phyloP scores from a whole-genome alignment of 2,888 invertebrate species.

The Petrophora chlorosata region DNA sequence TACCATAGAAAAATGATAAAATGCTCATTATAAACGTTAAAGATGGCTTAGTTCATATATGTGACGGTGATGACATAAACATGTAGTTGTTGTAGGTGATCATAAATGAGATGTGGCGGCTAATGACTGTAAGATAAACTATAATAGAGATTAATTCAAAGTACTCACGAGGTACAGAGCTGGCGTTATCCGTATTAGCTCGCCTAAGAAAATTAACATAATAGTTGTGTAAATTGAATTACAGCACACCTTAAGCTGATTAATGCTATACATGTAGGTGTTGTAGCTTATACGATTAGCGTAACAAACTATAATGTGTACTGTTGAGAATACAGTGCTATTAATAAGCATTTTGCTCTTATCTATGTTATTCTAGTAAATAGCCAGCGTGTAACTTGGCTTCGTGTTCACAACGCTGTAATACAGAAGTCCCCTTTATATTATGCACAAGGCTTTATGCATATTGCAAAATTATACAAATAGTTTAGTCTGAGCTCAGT shows the following conservation, averaged over 20 bases:
- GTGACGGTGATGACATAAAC: too few species aligned
- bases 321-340: not conserved
- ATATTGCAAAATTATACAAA: slow-evolving; percentile 11
- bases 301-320: too few species aligned
- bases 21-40: not conserved
- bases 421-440: slow-evolving; percentile 1
- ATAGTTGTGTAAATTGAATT: slow-evolving; percentile 17
- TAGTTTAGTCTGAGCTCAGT: not conserved
- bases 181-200: slow-evolving; percentile 17
- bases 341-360: too few species aligned
- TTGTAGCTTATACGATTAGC: slow-evolving; percentile 1
- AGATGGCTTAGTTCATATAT: not conserved
- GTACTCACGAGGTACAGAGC: slow-evolving; percentile 15
- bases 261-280: not conserved
- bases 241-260: too few species aligned
- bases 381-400: too few species aligned
- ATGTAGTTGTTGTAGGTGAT: not conserved
- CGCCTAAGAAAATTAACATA: slow-evolving; percentile 24
- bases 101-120: too few species aligned
- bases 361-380: slow-evolving; percentile 9
- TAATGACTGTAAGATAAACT: too few species aligned
- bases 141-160: too few species aligned
- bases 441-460: slow-evolving; percentile 15
- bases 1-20: too few species aligned
- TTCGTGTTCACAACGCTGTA: too few species aligned